These are phyloP conservation scores for Coregonus ussuriensis DNA, from an alignment of 2,797 vertebrate species.

Conservation along the genomic window DNA sequence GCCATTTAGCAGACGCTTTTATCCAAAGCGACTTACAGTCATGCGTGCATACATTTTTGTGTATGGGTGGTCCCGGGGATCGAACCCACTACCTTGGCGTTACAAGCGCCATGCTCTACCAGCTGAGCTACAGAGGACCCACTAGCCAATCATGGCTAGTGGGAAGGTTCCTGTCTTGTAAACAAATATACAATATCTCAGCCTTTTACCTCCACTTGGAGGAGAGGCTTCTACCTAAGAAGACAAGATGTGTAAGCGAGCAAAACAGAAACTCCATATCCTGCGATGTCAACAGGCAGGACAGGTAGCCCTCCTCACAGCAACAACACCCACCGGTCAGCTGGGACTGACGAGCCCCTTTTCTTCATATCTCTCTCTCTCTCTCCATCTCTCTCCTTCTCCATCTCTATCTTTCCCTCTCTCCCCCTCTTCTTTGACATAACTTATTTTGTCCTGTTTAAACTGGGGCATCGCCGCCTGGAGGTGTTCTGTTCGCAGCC, in stretches of 20 bases:
- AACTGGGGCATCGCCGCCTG: conserved; percentile 68
- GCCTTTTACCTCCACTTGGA: neutral
- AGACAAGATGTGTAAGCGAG: neutral
- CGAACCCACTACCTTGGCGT: no score
- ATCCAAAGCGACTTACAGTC: no score
- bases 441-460: conserved; percentile 68
- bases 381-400: conserved; percentile 27
- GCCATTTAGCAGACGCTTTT: no score
- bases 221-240: neutral
- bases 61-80: no score
- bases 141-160: no score
- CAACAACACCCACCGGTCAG: neutral
- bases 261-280: neutral
- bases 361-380: conserved; percentile 42
- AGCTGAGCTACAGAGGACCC: no score
- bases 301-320: neutral
- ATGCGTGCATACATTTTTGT: no score
- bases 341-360: conserved; percentile 15
- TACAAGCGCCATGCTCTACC: no score
- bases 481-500: conserved; percentile 67
- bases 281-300: conserved; percentile 1
- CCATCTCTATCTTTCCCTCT: conserved; percentile 30
- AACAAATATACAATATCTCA: neutral
- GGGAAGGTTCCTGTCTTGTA: no score
- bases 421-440: conserved; percentile 60